Evolutionary conservation across 2,888 invertebrate genomes (phyloP), one percentile per base, ranked within the genome.

Genomic region (Lysandra bellargus): DNA sequence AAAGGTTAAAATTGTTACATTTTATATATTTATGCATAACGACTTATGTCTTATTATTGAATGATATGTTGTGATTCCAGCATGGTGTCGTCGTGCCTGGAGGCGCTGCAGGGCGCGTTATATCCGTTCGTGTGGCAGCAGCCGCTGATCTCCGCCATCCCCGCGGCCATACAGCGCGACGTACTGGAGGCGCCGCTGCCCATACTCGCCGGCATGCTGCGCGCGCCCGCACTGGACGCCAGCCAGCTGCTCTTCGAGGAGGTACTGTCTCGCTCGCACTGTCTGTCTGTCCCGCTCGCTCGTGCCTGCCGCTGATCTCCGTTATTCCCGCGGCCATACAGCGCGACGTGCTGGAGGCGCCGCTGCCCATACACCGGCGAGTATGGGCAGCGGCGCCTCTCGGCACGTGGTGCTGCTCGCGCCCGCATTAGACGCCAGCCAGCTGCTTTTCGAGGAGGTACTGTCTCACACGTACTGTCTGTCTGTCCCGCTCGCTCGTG

Each of bases 121-220:
- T 97, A 97, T 89, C 98, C 98, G 7, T 97, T 98, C 89, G 95
- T 96, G 61, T 98, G 98, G 98, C 98, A 97, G 79, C 98, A 98
- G 86, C 97, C 97, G 0, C 95, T 97, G 23, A 96, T 98, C 78
- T 97, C 98, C 0, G 96, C 97, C 78, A 93, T 98, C 17, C 98
- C 98, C 0, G 89, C 95, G 1, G 96, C 96, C 88, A 92, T 97
- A 17, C 95, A 97, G 81, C 93, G 97, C 76, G 97, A 97, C 83
- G 95, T 96, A 79, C 88, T 96, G 12, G 96, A 96, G 83, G 97
- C 97, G 0, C 98, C 98, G 0, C 96, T 97, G 78, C 98, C 98
- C 0, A 96, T 97, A 81, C 93, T 98, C 9, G 96, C 97, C 23
- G 98, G 98, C 0, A 95, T 97, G 84, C 90, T 97, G 74, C 95